Percentiles rank a stretch among this genome's conserved stretches.
phyloP scores from a whole-genome alignment of 2,797 vertebrate species.

The Prionace glauca region DNA sequence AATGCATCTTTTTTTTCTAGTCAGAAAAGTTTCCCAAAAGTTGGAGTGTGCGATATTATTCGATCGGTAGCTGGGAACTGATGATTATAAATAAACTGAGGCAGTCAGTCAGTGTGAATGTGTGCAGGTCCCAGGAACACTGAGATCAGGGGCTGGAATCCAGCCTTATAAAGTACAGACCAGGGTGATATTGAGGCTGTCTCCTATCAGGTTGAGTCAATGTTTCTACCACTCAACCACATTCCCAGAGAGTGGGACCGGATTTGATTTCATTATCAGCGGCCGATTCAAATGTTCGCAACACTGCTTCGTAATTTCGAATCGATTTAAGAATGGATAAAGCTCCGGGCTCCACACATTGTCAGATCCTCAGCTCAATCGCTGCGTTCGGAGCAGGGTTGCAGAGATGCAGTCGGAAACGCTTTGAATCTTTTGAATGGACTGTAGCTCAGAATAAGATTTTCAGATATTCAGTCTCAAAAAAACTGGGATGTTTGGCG shows the following conservation, averaged over 20 bases:
- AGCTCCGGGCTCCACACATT: neutral
- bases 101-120: neutral
- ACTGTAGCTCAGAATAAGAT: neutral
- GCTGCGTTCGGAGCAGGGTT: neutral
- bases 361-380: neutral
- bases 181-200: neutral
- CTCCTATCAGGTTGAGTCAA: no score
- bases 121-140: neutral
- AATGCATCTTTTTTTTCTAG: neutral
- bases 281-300: neutral
- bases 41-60: neutral
- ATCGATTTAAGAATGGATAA: neutral
- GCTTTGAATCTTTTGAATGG: neutral
- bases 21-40: neutral
- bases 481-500: neutral
- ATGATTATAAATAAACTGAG: neutral
- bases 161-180: neutral
- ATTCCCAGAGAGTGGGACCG: neutral
- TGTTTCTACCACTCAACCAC: neutral
- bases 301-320: neutral
- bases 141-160: neutral
- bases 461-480: neutral
- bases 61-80: neutral
- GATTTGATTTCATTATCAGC: neutral
- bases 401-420: neutral